phyloP scores from a whole-genome alignment of 2,797 vertebrate genomes.

The Dicrostonyx torquatus region DNA sequence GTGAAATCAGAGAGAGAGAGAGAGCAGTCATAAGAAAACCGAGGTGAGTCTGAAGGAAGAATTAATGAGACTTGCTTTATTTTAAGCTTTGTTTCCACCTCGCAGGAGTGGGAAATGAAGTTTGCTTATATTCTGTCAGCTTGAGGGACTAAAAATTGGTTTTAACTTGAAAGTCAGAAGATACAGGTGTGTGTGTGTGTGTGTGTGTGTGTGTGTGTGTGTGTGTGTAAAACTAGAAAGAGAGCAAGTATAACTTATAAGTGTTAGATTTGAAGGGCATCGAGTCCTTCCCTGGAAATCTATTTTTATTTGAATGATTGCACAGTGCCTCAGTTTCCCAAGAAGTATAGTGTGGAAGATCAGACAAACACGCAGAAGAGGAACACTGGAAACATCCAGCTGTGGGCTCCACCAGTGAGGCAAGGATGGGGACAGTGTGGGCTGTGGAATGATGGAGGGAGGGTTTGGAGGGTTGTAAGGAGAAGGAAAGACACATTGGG shows the following conservation, averaged over 20 bases:
- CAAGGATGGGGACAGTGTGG: background rate
- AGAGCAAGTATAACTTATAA: background rate
- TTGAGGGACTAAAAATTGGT: conserved; percentile 7
- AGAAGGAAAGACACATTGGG: background rate
- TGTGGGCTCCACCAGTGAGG: background rate
- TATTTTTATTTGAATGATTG: conserved; percentile 2
- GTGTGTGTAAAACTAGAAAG: background rate
- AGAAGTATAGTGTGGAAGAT: background rate
- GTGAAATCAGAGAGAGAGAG: background rate
- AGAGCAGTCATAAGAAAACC: background rate
- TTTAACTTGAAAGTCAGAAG: background rate
- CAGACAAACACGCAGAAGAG: background rate
- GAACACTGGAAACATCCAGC: background rate
- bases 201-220: background rate
- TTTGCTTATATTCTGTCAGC: background rate
- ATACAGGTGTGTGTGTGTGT: background rate
- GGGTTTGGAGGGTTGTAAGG: background rate
- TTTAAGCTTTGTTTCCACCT: background rate
- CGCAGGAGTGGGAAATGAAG: background rate
- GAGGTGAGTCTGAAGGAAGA: background rate
- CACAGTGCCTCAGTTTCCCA: background rate
- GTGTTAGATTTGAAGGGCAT: background rate
- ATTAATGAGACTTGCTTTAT: background rate
- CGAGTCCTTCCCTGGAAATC: background rate
- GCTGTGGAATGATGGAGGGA: too few species aligned